A percentile compares a stretch with the other conserved stretches of the same genome.
phyloP scores from a whole-genome alignment of 2,113 vertebrate species.

The Pseudonaja textilis region DNA sequence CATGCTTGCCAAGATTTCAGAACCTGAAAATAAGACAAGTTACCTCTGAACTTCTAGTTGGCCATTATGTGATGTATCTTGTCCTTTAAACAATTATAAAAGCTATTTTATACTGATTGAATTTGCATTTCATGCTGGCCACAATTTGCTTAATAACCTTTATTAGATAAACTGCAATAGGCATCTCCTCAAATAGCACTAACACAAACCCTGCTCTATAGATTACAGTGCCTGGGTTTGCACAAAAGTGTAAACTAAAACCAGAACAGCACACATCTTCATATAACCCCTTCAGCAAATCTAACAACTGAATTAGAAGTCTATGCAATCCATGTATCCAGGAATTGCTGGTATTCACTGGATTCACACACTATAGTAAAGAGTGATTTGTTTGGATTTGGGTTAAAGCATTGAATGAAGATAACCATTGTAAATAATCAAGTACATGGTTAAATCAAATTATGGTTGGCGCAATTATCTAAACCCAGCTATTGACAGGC shows the following conservation, averaged over 20 bases:
- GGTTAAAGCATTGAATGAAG: background rate
- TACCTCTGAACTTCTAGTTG: background rate
- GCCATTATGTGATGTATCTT: background rate
- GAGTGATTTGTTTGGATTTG: background rate
- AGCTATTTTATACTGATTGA: background rate
- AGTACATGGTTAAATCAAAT: background rate
- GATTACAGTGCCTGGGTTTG: background rate
- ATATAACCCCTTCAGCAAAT: background rate
- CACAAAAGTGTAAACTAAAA: background rate
- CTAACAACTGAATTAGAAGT: background rate
- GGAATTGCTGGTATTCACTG: background rate
- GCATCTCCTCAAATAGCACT: background rate
- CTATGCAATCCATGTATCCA: background rate
- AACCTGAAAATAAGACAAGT: background rate
- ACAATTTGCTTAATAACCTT: background rate
- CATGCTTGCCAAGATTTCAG: background rate
- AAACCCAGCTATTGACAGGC: background rate
- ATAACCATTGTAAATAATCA: background rate
- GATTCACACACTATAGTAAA: background rate
- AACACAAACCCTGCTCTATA: background rate
- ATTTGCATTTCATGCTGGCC: background rate
- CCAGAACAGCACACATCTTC: background rate
- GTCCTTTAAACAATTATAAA: background rate
- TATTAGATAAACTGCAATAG: background rate
- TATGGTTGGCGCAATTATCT: background rate